Base-by-base conservation (phyloP, 1,140 invertebrate species). In the Thaumatotibia leucotreta region DNA sequence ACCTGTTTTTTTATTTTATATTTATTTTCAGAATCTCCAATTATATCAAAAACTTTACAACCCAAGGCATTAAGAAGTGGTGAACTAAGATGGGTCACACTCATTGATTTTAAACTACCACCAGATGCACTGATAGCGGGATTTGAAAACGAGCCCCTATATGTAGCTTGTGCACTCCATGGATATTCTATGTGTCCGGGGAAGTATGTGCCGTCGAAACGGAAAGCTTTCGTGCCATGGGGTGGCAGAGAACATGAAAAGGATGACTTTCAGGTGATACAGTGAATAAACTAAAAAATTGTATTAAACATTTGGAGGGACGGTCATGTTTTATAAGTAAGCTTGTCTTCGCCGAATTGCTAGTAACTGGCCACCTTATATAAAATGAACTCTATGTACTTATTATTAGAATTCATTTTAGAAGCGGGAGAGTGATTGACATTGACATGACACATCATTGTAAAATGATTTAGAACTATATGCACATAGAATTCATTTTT, bases 201-300 rank as follows among this genome's bases (percentile, higher is more conserved):
- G 14, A 96, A 96, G 84, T 86, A 95, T 33, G 88, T 94, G 52
- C 92, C 93, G 1, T 92, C 93, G 1, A 93, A 95, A 74, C 88
- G 92, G 10, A 92, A 92, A 0, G 93, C 92, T 72, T 96, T 95
- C 76, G 76, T 96, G 1, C 79, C 95, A 49, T 96, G 94, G 94
- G 95, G 95, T 10, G 94, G 95, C 32, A 85, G 77, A 10, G 95
- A 96, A 82, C 94, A 95, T 77, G 89, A 87, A 17, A 94, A 95
- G 70, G 66, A 80, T n/a, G 92, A 94, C 23, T 97, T 96, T 81
- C 93, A 96, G 90, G 93, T 94, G 29, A 68, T 54, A 22, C 23
- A 29, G 17, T 68, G 49, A 63, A 14, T 61, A 22, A 22, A n/a
- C n/a, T n/a, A n/a, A n/a, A n/a, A n/a, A n/a, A n/a, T n/a, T n/a